Evolutionary conservation across 2,888 invertebrate genomes (phyloP).

Genomic region (Polietes domitor): DNA sequence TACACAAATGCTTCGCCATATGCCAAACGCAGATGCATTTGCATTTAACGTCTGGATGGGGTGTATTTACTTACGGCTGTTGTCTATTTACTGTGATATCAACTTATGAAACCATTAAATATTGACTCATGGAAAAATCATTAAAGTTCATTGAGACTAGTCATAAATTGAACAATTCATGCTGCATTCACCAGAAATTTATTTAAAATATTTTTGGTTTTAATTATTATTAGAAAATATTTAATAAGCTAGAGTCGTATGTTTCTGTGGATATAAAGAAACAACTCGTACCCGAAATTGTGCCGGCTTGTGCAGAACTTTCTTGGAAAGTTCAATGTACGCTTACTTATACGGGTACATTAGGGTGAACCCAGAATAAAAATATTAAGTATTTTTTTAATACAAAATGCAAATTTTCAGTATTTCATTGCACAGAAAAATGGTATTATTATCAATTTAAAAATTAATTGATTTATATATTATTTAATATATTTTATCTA

Average conservation of each 20-base stretch:
- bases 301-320: background rate
- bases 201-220: background rate
- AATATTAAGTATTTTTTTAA: too few species aligned
- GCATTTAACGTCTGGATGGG: too few species aligned
- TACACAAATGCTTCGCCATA: too few species aligned
- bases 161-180: background rate
- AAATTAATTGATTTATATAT: too few species aligned
- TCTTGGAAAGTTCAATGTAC: background rate
- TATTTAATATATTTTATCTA: too few species aligned
- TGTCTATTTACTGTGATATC: background rate
- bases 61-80: too few species aligned
- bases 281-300: background rate
- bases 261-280: background rate
- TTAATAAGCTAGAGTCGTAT: background rate
- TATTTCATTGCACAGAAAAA: too few species aligned
- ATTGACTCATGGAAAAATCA: slow-evolving; percentile 8
- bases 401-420: too few species aligned
- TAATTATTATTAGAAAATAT: background rate
- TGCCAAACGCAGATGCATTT: too few species aligned
- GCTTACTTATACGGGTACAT: too few species aligned
- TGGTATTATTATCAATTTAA: too few species aligned
- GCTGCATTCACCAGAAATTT: background rate
- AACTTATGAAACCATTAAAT: background rate
- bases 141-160: background rate
- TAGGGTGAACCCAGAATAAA: too few species aligned